Evolutionary conservation across 1,140 invertebrate species (phyloP), one percentile per base, ranked within the genome.

Genomic region (Apis laboriosa): DNA sequence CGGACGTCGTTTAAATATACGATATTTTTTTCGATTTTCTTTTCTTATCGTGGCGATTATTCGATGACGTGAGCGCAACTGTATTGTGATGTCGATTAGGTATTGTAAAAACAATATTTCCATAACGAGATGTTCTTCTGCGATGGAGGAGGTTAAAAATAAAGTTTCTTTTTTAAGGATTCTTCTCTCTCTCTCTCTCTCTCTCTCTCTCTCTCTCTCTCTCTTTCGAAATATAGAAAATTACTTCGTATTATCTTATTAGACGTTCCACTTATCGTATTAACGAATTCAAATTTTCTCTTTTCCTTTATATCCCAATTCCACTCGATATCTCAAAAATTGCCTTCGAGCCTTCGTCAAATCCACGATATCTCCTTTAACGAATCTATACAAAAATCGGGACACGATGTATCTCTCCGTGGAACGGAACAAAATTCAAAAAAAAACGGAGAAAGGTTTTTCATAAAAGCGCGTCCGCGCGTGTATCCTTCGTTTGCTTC

Each of bases 391-490:
- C 12, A 24, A 53, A 67, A 53, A 9, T 24, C 11, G 34, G 17
- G 24, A 34, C 34, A 34, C 2, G 24, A 15, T 67, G 55, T 56
- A 56, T 56, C n/a, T 19, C 56, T 8, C 9, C 34, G 4, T 7
- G 34, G 34, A 43, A 43, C 34, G 28, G 28, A 28, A 49, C 19
- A 7, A 1, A 1, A 15, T 21, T 58, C 55, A 73, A 68, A 56
- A 78, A 74, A 19, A 56, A n/a, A 28, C n/a, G 60, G 49, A 77
- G 28, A 58, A 24, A 34, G 56, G 58, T 4, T 9, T 84, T 90
- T 90, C 86, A 90, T 88, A 86, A 34, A 34, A 90, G 68, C 88
- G 77, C 77, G 82, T 90, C 84, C 76, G 75, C 73, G 84, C 83
- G 84, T 86, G 88, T 60, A 83, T 89, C 80, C 78, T n/a, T 61